Conservation (phyloP, 2,113 vertebrate species). For the Pleuronectes platessa region DNA sequence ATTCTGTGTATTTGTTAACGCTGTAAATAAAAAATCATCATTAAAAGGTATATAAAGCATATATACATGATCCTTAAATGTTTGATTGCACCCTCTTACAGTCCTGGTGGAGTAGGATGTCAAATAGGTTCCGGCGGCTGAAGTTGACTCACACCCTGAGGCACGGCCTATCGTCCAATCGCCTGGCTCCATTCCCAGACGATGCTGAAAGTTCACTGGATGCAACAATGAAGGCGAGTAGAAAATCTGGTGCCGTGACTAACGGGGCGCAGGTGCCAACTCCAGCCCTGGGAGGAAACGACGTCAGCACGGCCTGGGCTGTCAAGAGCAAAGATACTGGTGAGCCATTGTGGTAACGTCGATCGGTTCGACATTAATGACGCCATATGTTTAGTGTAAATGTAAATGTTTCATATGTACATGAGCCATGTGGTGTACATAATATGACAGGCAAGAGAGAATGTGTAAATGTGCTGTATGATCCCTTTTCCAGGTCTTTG, state of each 20-base stretch:
- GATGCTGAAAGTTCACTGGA: conserved; percentile 84
- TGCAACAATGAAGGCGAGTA: conserved; percentile 87
- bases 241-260: conserved; percentile 62
- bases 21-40: neutral
- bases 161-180: conserved; percentile 89
- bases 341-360: conserved; percentile 65
- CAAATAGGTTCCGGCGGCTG: conserved; percentile 94
- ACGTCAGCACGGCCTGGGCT: conserved; percentile 78
- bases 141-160: conserved; percentile 94
- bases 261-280: conserved; percentile 39
- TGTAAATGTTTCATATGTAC: neutral
- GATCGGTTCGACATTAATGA: neutral
- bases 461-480: conserved; percentile 1
- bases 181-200: conserved; percentile 89
- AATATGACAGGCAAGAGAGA: neutral
- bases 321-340: conserved; percentile 83
- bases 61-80: neutral
- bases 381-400: neutral
- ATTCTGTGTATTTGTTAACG: neutral
- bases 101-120: conserved; percentile 99
- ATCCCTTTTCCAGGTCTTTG: conserved; percentile 83
- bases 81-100: conserved; percentile 55
- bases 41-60: neutral
- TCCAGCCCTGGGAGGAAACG: conserved; percentile 59
- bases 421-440: neutral